phyloP scores from a whole-genome alignment of 2,797 vertebrate species.

The Leptodactylus fallax region DNA sequence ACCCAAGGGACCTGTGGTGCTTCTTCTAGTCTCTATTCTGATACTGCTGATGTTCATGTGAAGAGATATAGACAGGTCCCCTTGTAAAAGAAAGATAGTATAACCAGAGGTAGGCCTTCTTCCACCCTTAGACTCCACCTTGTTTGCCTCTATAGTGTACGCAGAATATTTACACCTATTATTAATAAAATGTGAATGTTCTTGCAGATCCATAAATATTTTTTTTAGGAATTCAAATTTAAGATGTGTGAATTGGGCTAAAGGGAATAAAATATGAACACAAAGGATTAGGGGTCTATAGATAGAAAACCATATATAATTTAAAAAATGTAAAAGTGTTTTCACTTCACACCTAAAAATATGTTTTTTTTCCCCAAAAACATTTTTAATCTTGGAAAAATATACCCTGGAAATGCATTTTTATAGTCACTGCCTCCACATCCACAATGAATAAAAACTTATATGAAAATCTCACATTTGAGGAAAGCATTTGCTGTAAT shows the following conservation, averaged over 20 bases:
- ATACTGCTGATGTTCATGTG: too few species aligned
- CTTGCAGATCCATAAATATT: background rate
- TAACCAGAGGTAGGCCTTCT: background rate
- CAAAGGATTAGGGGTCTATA: background rate
- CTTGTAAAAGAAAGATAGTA: background rate
- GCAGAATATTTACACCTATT: background rate
- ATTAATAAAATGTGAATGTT: background rate
- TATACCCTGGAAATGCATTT: background rate
- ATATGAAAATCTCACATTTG: background rate
- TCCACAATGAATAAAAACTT: background rate
- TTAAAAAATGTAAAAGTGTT: background rate
- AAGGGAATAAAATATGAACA: background rate
- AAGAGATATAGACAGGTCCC: too few species aligned
- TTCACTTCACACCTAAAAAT: too few species aligned
- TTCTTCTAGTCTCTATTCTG: too few species aligned
- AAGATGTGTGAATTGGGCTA: background rate
- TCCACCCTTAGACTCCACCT: background rate
- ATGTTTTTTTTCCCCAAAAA: background rate
- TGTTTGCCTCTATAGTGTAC: background rate
- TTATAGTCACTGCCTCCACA: background rate
- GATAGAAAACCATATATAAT: background rate
- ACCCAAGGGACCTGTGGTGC: too few species aligned
- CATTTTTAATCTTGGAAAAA: slow-evolving; percentile 9
- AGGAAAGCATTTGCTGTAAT: slow-evolving; percentile 7
- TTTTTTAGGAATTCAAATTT: background rate